These are phyloP conservation scores for Pithys albifrons DNA, from an alignment of 2,113 vertebrate species.

Conservation along the genomic window DNA sequence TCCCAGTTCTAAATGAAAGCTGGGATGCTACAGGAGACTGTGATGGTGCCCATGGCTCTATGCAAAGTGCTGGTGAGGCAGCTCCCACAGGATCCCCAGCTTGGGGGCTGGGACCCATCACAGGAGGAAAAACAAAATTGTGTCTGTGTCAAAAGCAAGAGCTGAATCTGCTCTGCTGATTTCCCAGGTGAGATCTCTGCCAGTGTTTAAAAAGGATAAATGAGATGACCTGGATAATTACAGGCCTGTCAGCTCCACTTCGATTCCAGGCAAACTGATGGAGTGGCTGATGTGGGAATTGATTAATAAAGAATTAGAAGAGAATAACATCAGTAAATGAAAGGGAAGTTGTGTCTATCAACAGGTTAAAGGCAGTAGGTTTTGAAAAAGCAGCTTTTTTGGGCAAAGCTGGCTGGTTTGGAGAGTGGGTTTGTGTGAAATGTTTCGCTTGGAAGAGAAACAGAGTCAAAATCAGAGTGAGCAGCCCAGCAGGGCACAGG, in stretches of 20 bases:
- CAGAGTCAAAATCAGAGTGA: neutral
- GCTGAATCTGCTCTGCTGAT: neutral
- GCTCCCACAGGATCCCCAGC: neutral
- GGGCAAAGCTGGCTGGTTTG: neutral
- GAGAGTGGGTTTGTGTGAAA: neutral
- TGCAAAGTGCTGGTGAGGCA: neutral
- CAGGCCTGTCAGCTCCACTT: slow-evolving; percentile 36
- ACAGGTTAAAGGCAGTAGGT: neutral
- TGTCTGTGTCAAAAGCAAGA: neutral
- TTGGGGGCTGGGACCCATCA: neutral
- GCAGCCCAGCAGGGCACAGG: neutral
- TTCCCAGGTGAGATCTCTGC: slow-evolving; percentile 43
- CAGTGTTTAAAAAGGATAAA: slow-evolving; percentile 19
- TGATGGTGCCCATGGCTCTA: neutral
- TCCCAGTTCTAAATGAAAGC: neutral
- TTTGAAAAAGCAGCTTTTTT: neutral
- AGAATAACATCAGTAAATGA: slow-evolving; percentile 19
- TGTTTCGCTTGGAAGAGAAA: neutral
- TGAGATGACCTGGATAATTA: slow-evolving; percentile 54
- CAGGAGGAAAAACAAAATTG: neutral
- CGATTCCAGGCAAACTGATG: neutral
- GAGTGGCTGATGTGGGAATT: slow-evolving; percentile 30
- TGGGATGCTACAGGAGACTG: neutral
- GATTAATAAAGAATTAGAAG: slow-evolving; percentile 47
- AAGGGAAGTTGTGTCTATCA: neutral